Conservation (phyloP, 2,888 invertebrate species). For the Mellilla xanthometata region DNA sequence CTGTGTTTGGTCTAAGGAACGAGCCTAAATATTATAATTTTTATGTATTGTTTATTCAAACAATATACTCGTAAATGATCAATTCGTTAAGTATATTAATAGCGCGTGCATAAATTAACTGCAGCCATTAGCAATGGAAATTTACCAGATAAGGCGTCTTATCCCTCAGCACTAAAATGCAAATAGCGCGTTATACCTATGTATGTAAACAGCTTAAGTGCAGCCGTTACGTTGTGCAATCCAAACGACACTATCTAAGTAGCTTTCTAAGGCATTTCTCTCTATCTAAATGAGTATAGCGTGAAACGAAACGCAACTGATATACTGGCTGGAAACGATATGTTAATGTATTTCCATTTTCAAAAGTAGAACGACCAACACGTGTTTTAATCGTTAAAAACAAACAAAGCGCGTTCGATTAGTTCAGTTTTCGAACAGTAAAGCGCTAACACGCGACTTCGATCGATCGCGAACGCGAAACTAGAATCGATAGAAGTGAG, state of each 20-base stretch:
- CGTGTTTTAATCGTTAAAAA: slow-evolving; percentile 14
- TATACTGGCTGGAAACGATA: slow-evolving; percentile 43
- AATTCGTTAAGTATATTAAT: no score
- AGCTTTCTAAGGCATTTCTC: slow-evolving; percentile 58
- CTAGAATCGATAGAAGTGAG: slow-evolving; percentile 11
- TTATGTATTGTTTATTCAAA: no score
- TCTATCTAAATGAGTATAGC: slow-evolving; percentile 56
- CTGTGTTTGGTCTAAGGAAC: no score
- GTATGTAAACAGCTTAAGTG: slow-evolving; percentile 43
- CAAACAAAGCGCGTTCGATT: slow-evolving; percentile 16
- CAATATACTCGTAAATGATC: no score
- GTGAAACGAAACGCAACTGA: slow-evolving; percentile 40
- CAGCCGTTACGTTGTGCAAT: slow-evolving; percentile 46
- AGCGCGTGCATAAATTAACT: slow-evolving; percentile 19
- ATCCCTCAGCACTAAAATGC: slow-evolving; percentile 33
- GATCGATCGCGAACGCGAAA: slow-evolving; percentile 13
- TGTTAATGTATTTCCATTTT: slow-evolving; percentile 41
- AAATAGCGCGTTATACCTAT: slow-evolving; percentile 39
- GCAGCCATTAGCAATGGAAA: slow-evolving; percentile 27
- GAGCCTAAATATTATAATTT: no score
- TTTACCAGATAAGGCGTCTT: slow-evolving; percentile 19
- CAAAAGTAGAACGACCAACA: slow-evolving; percentile 41
- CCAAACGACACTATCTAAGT: slow-evolving; percentile 47
- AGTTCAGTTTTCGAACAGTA: slow-evolving; percentile 15
- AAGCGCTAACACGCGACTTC: slow-evolving; percentile 9